phyloP scores from a whole-genome alignment of 1,140 invertebrate species.

The Temnothorax nylanderi region DNA sequence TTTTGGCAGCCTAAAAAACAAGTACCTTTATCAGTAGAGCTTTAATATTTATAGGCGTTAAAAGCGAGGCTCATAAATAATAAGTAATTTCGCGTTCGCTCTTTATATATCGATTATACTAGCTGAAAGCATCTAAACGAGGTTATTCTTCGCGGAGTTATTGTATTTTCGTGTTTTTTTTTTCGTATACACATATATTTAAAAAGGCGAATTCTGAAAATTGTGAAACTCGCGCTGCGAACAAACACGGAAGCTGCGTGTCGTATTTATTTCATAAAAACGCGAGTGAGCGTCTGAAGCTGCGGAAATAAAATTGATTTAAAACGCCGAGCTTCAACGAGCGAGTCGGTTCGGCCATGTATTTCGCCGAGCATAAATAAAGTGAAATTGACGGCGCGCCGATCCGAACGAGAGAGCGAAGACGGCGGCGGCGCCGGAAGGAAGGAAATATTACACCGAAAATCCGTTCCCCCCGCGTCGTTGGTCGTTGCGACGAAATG shows the following conservation, averaged over 20 bases:
- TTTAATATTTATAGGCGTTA: conserved; percentile 14
- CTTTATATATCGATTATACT: neutral
- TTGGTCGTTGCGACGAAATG: too few relatives aligned
- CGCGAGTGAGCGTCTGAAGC: neutral
- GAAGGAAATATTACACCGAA: conserved; percentile 28
- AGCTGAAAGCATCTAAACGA: neutral
- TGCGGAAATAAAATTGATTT: conserved; percentile 44
- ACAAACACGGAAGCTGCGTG: neutral
- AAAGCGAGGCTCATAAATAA: conserved; percentile 10
- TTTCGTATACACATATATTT: neutral
- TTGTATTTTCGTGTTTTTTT: neutral
- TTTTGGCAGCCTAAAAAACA: neutral
- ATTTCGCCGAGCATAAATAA: conserved; percentile 28
- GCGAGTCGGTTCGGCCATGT: neutral
- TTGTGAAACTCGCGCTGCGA: neutral
- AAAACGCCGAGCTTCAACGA: neutral
- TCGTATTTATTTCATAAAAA: conserved; percentile 29
- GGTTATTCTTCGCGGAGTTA: neutral
- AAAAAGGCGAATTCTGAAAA: neutral
- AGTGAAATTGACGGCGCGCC: conserved; percentile 12
- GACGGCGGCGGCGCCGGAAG: neutral
- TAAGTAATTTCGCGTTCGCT: neutral
- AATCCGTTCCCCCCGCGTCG: neutral
- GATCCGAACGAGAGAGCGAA: neutral
- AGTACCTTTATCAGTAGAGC: neutral